A percentile compares a stretch with the other conserved stretches of the same genome.
These are phyloP conservation scores for Anoplius nigerrimus DNA, from an alignment of 2,888 invertebrate species.

Conservation along the genomic window DNA sequence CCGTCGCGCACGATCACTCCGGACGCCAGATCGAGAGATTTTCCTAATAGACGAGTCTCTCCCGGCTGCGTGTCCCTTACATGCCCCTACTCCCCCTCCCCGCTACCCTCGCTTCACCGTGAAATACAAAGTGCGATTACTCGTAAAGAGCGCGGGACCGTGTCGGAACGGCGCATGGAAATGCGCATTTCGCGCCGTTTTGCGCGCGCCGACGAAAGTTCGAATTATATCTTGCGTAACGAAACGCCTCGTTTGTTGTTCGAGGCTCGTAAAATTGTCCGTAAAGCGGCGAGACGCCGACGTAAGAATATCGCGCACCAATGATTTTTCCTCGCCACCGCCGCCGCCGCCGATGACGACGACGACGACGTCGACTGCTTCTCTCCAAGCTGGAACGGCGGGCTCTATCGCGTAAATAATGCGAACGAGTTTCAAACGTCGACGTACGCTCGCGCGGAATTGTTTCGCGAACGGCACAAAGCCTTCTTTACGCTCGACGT, in stretches of 20 bases:
- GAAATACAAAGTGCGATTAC: constrained; percentile 30
- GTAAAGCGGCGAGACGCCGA: constrained; percentile 35
- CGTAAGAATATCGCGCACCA: constrained; percentile 11
- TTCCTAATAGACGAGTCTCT: constrained; percentile 39
- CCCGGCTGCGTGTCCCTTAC: neutral
- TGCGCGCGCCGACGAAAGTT: constrained; percentile 24
- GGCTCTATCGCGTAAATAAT: neutral
- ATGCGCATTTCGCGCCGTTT: constrained; percentile 9
- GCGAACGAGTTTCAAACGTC: neutral
- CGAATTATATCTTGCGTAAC: constrained; percentile 41
- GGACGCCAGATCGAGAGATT: constrained; percentile 33
- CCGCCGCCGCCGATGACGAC: no score
- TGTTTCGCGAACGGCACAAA: constrained; percentile 6
- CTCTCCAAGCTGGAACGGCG: no score
- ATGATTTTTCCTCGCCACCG: constrained; percentile 15
- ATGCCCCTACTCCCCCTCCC: no score
- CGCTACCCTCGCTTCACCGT: neutral
- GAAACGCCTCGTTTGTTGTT: constrained; percentile 12
- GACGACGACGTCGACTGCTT: no score
- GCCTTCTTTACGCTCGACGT: constrained; percentile 1
- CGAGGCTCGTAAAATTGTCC: constrained; percentile 34
- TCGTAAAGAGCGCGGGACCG: constrained; percentile 27
- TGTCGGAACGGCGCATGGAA: constrained; percentile 4
- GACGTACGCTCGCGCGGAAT: neutral
- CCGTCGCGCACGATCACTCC: constrained; percentile 13